phyloP scores from a whole-genome alignment of 2,113 vertebrate species.

The Alouatta palliata region DNA sequence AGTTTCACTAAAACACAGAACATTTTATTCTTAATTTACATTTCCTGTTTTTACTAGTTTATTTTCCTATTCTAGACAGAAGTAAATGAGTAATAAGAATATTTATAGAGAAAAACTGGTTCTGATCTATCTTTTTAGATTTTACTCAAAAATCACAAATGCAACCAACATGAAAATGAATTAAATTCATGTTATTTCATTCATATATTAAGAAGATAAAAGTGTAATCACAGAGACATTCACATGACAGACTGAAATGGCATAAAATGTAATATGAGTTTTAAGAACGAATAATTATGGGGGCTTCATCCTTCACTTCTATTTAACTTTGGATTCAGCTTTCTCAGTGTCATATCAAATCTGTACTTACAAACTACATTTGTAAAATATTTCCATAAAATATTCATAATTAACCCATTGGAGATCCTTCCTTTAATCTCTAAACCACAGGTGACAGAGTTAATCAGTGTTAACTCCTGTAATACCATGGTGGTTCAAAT shows the following conservation, averaged over 20 bases:
- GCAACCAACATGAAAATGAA: neutral
- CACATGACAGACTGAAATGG: neutral
- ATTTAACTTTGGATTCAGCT: neutral
- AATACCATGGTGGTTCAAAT: neutral
- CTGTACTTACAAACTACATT: neutral
- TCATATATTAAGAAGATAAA: neutral
- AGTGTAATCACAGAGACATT: neutral
- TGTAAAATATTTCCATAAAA: slow-evolving; percentile 11
- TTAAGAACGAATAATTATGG: neutral
- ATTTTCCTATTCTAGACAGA: neutral
- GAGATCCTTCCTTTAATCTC: neutral
- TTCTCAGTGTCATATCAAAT: neutral
- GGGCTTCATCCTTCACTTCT: neutral
- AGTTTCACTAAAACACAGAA: neutral
- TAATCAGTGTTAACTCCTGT: neutral
- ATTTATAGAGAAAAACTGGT: neutral
- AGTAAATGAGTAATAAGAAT: neutral
- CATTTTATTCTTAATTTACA: neutral
- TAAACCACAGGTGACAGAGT: neutral
- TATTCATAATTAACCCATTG: neutral
- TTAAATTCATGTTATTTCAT: neutral
- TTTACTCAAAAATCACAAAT: neutral
- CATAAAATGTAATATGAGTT: neutral
- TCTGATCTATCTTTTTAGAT: neutral
- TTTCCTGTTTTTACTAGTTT: neutral